Percentiles rank a stretch among this genome's conserved stretches.
Evolutionary conservation across 2,888 invertebrate species (phyloP).

Genomic region (Nomada goodeniana): DNA sequence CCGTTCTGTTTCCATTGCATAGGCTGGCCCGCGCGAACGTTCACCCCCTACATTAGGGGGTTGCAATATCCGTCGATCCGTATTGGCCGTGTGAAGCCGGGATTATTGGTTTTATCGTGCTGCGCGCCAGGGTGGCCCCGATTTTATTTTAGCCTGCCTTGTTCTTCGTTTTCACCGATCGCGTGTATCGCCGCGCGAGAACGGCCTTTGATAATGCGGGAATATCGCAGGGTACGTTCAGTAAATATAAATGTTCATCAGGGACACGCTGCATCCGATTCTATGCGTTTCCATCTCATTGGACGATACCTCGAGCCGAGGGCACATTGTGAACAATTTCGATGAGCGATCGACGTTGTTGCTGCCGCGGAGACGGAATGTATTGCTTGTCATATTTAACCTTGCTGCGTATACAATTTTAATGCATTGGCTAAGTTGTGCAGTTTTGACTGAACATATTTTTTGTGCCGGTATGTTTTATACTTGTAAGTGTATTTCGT

Average conservation of each 20-base stretch:
- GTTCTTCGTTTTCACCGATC: constrained; percentile 67
- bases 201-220: constrained; percentile 45
- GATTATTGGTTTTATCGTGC: constrained; percentile 71
- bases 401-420: no score
- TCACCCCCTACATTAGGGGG: constrained; percentile 1
- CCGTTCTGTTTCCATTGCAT: constrained; percentile 25
- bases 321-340: background rate
- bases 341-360: background rate
- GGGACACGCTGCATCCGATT: background rate
- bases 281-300: background rate
- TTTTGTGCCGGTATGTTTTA: no score
- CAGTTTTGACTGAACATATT: no score
- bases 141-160: constrained; percentile 63
- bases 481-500: no score
- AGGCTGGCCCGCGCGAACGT: background rate
- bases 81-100: constrained; percentile 46
- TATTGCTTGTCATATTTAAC: no score
- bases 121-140: constrained; percentile 30
- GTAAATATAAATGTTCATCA: constrained; percentile 41
- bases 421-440: no score
- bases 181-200: constrained; percentile 46
- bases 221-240: constrained; percentile 20
- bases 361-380: background rate
- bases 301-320: background rate
- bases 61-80: constrained; percentile 61